Evolutionary conservation across 2,797 vertebrate species (phyloP).

Genomic region (Cryptoprocta ferox): DNA sequence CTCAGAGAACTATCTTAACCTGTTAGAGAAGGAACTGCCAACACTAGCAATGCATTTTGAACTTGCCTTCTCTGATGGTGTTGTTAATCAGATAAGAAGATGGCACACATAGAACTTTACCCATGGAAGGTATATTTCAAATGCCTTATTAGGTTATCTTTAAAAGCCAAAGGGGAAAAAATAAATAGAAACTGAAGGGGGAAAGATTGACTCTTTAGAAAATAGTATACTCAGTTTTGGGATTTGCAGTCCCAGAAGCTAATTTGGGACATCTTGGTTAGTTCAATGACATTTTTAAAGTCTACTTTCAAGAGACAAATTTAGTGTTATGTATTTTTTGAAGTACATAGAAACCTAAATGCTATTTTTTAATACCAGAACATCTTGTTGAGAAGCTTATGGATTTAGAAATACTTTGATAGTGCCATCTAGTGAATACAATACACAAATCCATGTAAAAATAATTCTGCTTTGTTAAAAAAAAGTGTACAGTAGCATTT

Average conservation of each 20-base stretch:
- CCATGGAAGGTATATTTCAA: background rate
- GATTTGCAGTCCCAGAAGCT: constrained; percentile 18
- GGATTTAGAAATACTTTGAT: constrained; percentile 74
- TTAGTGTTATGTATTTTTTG: background rate
- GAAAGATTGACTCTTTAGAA: constrained; percentile 6
- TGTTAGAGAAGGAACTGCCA: background rate
- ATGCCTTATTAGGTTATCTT: background rate
- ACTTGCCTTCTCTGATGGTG: background rate
- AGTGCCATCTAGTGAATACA: constrained; percentile 82
- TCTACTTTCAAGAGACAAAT: constrained; percentile 46
- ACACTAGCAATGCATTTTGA: background rate
- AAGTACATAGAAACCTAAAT: constrained; percentile 54
- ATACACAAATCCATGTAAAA: constrained; percentile 36
- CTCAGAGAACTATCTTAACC: background rate
- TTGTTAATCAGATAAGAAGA: constrained; percentile 20
- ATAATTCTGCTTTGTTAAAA: constrained; percentile 9
- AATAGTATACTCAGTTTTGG: background rate
- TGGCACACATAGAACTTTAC: background rate
- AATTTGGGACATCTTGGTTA: constrained; percentile 48
- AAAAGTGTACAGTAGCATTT: background rate
- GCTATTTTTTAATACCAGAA: constrained; percentile 30
- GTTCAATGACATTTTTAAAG: constrained; percentile 59
- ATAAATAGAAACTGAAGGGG: background rate
- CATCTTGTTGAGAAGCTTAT: constrained; percentile 12
- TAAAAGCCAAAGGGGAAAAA: background rate